These are phyloP conservation scores for Hypomecis atomaria DNA, from an alignment of 2,888 invertebrate genomes.

Conservation along the genomic window DNA sequence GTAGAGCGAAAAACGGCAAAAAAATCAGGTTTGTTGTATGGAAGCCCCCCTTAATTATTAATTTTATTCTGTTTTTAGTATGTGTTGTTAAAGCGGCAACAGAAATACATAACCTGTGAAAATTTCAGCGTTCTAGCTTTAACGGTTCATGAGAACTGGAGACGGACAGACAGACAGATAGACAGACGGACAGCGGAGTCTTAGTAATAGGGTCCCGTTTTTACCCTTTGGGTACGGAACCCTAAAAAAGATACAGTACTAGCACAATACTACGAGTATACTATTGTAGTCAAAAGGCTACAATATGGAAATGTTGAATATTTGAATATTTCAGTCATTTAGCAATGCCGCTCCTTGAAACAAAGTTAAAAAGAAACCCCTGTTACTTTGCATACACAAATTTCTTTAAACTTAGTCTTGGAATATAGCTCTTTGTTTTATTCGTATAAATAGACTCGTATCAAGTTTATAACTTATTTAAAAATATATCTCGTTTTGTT, in stretches of 20 bases:
- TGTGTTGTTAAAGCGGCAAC: too few relatives aligned
- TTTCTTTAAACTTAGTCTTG: constrained; percentile 13
- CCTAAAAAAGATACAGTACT: not conserved
- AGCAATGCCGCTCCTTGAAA: constrained; percentile 22
- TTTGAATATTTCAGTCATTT: constrained; percentile 29
- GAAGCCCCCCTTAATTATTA: too few relatives aligned
- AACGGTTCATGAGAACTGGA: too few relatives aligned
- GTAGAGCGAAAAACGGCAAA: too few relatives aligned
- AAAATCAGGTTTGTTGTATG: too few relatives aligned
- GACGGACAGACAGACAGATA: too few relatives aligned
- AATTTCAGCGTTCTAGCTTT: too few relatives aligned
- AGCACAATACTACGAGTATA: not conserved
- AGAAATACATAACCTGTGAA: too few relatives aligned
- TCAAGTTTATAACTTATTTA: constrained; percentile 5
- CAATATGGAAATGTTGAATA: constrained; percentile 8
- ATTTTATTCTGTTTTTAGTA: too few relatives aligned
- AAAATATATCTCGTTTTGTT: not conserved
- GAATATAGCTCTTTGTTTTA: constrained; percentile 11
- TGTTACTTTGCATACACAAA: constrained; percentile 13
- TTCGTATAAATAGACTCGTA: constrained; percentile 4
- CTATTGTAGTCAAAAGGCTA: not conserved
- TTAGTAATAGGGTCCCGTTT: too few relatives aligned
- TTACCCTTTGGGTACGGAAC: too few relatives aligned
- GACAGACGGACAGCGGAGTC: too few relatives aligned
- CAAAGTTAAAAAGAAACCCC: constrained; percentile 29